Evolutionary conservation across 1,140 invertebrate species (phyloP).

Genomic region (Brachionus sp.): DNA sequence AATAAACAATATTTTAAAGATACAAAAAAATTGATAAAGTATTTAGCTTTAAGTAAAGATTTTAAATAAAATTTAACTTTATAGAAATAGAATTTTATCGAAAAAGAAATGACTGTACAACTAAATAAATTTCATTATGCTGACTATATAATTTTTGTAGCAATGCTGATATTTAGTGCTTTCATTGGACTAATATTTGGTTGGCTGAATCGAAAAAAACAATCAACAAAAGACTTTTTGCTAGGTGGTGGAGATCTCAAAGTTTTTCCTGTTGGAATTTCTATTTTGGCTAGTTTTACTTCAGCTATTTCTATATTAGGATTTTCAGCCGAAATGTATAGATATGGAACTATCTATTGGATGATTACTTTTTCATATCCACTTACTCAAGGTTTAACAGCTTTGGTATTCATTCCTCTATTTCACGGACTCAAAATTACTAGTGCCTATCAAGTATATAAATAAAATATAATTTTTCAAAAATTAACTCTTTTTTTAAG

Average conservation of each 20-base stretch:
- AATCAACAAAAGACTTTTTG: slow-evolving; percentile 40
- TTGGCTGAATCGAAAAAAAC: slow-evolving; percentile 20
- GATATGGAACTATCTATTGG: slow-evolving; percentile 51
- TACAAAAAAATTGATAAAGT: too few relatives aligned
- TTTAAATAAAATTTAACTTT: too few relatives aligned
- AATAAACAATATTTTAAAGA: too few relatives aligned
- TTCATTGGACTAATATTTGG: slow-evolving; percentile 26
- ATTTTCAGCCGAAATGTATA: slow-evolving; percentile 55
- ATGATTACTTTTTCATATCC: slow-evolving; percentile 48
- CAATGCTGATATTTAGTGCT: slow-evolving; percentile 21
- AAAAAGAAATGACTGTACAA: not conserved
- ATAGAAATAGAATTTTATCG: too few relatives aligned
- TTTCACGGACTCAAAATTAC: slow-evolving; percentile 56
- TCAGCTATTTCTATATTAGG: slow-evolving; percentile 61
- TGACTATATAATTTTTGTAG: slow-evolving; percentile 37
- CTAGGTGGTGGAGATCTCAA: slow-evolving; percentile 41
- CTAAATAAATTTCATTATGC: slow-evolving; percentile 16
- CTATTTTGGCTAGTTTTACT: slow-evolving; percentile 57
- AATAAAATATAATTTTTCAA: not conserved
- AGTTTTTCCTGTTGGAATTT: slow-evolving; percentile 54
- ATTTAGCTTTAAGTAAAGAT: too few relatives aligned
- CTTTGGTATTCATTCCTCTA: slow-evolving; percentile 53
- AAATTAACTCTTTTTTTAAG: slow-evolving; percentile 63
- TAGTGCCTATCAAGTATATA: slow-evolving; percentile 52
- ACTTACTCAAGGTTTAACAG: slow-evolving; percentile 46